These are phyloP conservation scores for Ellobius talpinus DNA, from an alignment of 2,113 vertebrate species.

Conservation along the genomic window DNA sequence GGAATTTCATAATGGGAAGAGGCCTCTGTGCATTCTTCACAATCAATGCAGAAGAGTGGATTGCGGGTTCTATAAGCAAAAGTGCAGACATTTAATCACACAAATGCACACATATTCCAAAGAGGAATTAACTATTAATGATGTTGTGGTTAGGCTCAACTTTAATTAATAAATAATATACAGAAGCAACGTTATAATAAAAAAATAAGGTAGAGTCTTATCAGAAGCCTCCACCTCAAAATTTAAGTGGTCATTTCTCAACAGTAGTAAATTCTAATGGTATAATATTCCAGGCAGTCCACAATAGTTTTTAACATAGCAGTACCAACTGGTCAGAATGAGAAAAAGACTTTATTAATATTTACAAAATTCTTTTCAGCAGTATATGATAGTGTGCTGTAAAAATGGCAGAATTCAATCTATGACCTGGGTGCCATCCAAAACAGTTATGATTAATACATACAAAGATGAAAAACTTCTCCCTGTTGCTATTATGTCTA, in stretches of 20 bases:
- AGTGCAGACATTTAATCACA: conserved; percentile 79
- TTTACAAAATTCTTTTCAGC: conserved; percentile 39
- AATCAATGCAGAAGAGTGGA: conserved; percentile 78
- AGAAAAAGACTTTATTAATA: conserved; percentile 37
- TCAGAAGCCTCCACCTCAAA: conserved; percentile 57
- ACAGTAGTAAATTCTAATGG: conserved; percentile 39
- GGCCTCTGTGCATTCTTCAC: conserved; percentile 54
- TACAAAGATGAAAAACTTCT: neutral
- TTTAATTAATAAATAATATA: conserved; percentile 84
- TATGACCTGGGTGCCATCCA: neutral
- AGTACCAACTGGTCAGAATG: neutral
- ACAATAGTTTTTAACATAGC: conserved; percentile 25
- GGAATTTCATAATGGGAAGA: conserved; percentile 72
- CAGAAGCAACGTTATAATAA: conserved; percentile 69
- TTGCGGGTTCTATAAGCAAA: conserved; percentile 76
- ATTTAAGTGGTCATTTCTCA: conserved; percentile 67
- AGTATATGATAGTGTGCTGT: neutral
- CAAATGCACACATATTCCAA: conserved; percentile 71
- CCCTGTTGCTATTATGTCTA: neutral
- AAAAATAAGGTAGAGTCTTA: conserved; percentile 67
- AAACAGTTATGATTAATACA: neutral
- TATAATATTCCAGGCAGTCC: conserved; percentile 27
- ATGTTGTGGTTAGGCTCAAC: conserved; percentile 71
- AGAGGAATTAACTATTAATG: conserved; percentile 80
- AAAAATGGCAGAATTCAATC: conserved; percentile 10